Percentiles rank a stretch among this genome's conserved stretches.
phyloP scores from a whole-genome alignment of 1,140 invertebrate species.

The Oreohelix idahoensis region DNA sequence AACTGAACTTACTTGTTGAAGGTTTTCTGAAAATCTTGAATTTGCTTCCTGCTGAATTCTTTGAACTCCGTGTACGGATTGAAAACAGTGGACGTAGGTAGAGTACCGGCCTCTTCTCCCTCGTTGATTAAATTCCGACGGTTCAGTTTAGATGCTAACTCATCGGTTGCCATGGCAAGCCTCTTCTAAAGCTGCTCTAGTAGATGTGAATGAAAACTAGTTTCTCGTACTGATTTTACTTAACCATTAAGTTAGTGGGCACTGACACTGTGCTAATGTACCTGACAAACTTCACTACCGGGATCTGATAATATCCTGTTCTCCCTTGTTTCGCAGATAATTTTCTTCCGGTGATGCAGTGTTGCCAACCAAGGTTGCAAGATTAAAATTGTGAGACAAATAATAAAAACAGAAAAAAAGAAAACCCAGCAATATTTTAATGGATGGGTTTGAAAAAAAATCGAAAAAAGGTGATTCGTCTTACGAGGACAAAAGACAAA shows the following conservation, averaged over 20 bases:
- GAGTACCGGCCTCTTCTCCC: conserved; percentile 80
- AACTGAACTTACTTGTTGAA: conserved; percentile 89
- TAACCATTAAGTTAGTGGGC: neutral
- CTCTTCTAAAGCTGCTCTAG: neutral
- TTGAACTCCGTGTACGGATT: conserved; percentile 95
- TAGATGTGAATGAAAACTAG: neutral
- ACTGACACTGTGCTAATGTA: neutral
- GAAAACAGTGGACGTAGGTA: conserved; percentile 79
- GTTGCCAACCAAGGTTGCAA: too few species aligned
- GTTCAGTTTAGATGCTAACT: conserved; percentile 86
- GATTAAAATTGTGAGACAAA: too few species aligned
- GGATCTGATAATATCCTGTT: too few species aligned
- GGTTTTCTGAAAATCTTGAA: conserved; percentile 92
- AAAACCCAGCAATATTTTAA: too few species aligned
- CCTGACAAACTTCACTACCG: neutral
- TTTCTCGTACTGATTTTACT: neutral
- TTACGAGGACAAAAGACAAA: too few species aligned
- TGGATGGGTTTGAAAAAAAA: too few species aligned
- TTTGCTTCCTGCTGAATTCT: conserved; percentile 91
- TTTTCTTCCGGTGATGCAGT: too few species aligned
- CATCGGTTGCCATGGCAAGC: conserved; percentile 78
- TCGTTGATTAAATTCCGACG: conserved; percentile 88
- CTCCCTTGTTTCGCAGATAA: too few species aligned
- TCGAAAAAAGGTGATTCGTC: too few species aligned
- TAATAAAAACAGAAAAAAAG: too few species aligned